Conservation (phyloP, 2,888 invertebrate genomes). For the Lasioglossum zephyrum region DNA sequence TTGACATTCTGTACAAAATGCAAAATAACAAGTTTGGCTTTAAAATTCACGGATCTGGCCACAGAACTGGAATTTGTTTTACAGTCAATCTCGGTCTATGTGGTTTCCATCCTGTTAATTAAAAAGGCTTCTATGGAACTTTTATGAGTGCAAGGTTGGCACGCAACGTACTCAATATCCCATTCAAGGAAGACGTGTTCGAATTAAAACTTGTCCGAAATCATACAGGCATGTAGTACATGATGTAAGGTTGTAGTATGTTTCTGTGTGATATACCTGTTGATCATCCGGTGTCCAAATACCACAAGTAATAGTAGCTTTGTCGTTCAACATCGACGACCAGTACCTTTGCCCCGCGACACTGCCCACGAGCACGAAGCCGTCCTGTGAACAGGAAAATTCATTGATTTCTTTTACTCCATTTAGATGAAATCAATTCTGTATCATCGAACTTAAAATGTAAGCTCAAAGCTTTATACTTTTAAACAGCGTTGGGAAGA, state of each 20-base stretch:
- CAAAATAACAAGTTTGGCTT: not conserved
- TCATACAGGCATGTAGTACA: not conserved
- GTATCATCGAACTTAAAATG: not conserved
- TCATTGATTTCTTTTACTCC: not conserved
- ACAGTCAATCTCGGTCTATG: not conserved
- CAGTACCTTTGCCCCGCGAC: conserved; percentile 99
- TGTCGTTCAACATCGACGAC: conserved; percentile 98
- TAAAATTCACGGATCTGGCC: not conserved
- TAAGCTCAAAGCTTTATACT: not conserved
- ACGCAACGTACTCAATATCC: not conserved
- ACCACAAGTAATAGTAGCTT: conserved; percentile 97
- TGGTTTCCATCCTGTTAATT: not conserved
- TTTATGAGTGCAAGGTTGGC: not conserved
- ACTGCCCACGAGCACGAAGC: conserved; percentile 98
- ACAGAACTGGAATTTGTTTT: not conserved
- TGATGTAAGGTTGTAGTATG: not conserved
- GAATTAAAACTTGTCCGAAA: not conserved
- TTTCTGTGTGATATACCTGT: conserved; percentile 86
- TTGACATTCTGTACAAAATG: too few relatives aligned
- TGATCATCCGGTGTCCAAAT: conserved; percentile 99
- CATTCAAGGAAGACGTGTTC: not conserved
- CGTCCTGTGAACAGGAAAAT: conserved; percentile 88
- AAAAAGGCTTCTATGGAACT: not conserved
- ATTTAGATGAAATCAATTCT: not conserved
- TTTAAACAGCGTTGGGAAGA: too few relatives aligned